Evolutionary conservation across 2,888 invertebrate genomes (phyloP), one percentile per base, ranked within the genome.

Genomic region (Stictocephala bisonia): DNA sequence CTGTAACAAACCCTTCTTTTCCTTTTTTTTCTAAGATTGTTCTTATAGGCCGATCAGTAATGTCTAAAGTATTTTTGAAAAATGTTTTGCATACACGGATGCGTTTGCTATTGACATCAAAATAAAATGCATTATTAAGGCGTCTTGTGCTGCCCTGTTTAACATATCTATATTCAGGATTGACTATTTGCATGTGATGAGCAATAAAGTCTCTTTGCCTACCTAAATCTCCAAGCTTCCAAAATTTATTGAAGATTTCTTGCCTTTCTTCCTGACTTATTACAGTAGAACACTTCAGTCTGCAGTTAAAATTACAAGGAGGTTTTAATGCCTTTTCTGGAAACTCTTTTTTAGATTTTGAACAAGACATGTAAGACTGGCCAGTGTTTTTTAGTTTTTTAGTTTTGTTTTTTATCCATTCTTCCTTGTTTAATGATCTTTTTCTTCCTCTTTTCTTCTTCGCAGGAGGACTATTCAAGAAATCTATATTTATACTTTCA

Each of bases 71-170:
- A 27, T 50, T 50, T 15, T 27, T 27, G 20, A 68, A 70, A 35
- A 29, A 70, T 13, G 15, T 29, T 31, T 70, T 70, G n/a, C 56
- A 56, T 13, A 70, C 70, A 18, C 31, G 27, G 1, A 70, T 51
- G 31, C 35, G 31, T 35, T 53, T 35, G 27, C 53, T n/a, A 20
- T 70, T 31, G 0, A 70, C 70, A 31, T 6, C 15, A 51, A 70
- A 70, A 31, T 56, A 56, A 51, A 70, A 70, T 2, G 70, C 31
- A 51, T 70, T 51, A 51, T 70, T 70, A 41, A 51, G 29, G 6
- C 26, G 41, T 35, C 70, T 70, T 22, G 50, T 70, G 9, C 53
- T 70, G 22, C 26, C 70, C 15, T 29, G 53, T 70, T 51, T 56
- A 51, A 35, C 24, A 40, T 70, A 56, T 11, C 53, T 18, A 40